Conservation (phyloP, 1,140 invertebrate genomes). For the Brachionus calyciflorus region DNA sequence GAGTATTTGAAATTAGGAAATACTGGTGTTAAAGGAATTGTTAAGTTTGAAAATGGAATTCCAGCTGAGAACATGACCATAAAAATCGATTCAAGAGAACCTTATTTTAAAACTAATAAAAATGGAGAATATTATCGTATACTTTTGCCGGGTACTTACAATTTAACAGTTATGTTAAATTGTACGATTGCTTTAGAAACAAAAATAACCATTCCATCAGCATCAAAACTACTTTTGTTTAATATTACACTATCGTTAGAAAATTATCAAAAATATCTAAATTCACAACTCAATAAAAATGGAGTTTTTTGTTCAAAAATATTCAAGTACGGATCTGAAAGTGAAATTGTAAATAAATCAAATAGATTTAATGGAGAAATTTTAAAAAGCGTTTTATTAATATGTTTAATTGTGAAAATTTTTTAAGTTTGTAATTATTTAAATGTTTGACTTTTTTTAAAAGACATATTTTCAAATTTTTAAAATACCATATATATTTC, state of each 20-base stretch:
- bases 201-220: not conserved
- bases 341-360: too few relatives aligned
- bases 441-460: too few relatives aligned
- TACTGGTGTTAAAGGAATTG: slow-evolving; percentile 39
- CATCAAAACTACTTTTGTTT: not conserved
- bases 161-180: slow-evolving; percentile 8
- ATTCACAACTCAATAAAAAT: not conserved
- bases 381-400: too few relatives aligned
- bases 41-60: slow-evolving; percentile 44
- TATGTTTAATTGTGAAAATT: too few relatives aligned
- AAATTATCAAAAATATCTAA: not conserved
- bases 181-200: not conserved
- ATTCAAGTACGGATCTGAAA: not conserved
- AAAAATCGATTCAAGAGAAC: slow-evolving; percentile 13
- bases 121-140: slow-evolving; percentile 42
- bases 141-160: slow-evolving; percentile 20
- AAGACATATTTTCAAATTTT: too few relatives aligned
- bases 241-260: not conserved
- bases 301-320: slow-evolving; percentile 1
- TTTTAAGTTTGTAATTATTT: too few relatives aligned
- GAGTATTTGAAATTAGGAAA: slow-evolving; percentile 19
- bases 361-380: too few relatives aligned
- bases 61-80: not conserved
- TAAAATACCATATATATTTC: too few relatives aligned
- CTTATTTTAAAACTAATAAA: slow-evolving; percentile 29